Base-by-base conservation (phyloP, 2,797 vertebrate species). In the Triplophysa yarkandensis region DNA sequence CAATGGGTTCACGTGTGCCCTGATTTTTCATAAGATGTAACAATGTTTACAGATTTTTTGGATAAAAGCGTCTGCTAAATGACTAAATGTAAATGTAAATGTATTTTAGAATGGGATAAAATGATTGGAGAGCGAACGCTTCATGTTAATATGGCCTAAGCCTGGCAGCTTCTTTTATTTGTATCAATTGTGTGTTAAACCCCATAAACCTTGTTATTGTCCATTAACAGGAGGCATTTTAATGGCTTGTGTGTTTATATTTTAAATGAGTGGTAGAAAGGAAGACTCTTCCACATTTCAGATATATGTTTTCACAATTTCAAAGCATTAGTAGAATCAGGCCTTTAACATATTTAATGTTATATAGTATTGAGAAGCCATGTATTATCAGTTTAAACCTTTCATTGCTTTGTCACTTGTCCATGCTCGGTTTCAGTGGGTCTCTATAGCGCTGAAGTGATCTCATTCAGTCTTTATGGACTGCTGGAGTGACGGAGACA, bases 391-490 rank as follows among this genome's bases (percentile, higher is more conserved):
- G 11, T 46, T 61, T 9, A 61, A 52, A 2, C 6, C 46, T 60
- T 70, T 19, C 1, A 14, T 62, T n/a, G 13, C 19, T 10, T 60
- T 28, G 19, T 48, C 44, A 10, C 3, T 46, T 17, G 17, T 19
- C 14, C 30, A 61, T 32, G 11, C 44, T 34, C 39, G 25, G 17
- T 46, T 70, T 4, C 19, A 41, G 23, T 28, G 23, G 32, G 23
- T 63, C 25, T 72, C 70, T 63, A 50, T 63, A 6, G 23, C 1
- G 21, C 60, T 54, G 11, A 23, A 54, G 43, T 50, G 80, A 74
- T 76, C 8, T 1, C 80, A 68, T 39, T 78, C 34, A 30, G 66
- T 46, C 58, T 79, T 82, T 78, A 78, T 74, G 58, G 71, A 83
- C 78, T 68, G 41, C 14, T 44, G 28, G 69, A 78, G 36, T 76